phyloP scores from a whole-genome alignment of 2,888 invertebrate species.

The Rhyacophila evoluta region DNA sequence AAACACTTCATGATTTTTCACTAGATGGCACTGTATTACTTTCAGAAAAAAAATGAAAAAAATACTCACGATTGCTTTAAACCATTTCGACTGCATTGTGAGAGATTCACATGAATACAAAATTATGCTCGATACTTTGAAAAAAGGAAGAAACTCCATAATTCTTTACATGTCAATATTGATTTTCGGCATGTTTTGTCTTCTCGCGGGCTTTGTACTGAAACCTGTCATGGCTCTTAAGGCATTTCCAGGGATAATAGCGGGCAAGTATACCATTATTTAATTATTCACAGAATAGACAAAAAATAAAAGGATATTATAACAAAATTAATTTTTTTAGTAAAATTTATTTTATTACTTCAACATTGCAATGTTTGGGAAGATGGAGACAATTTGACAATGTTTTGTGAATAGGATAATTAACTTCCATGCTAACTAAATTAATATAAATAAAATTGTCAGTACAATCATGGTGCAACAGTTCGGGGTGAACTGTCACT shows the following conservation, averaged over 20 bases:
- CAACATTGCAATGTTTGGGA: too few species aligned
- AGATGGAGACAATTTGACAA: too few species aligned
- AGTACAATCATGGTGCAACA: too few species aligned
- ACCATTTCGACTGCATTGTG: background rate
- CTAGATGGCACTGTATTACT: background rate
- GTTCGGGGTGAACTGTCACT: too few species aligned
- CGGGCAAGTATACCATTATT: background rate
- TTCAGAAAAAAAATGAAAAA: background rate
- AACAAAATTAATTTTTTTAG: too few species aligned
- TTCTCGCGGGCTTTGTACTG: background rate
- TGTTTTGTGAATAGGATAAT: too few species aligned
- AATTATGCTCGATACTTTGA: background rate
- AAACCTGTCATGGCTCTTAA: background rate
- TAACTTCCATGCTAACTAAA: too few species aligned
- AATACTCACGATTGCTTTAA: background rate
- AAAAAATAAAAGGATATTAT: too few species aligned
- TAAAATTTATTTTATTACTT: too few species aligned
- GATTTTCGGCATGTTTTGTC: background rate
- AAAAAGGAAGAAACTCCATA: background rate
- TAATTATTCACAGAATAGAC: too few species aligned
- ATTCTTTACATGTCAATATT: background rate
- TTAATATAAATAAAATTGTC: too few species aligned
- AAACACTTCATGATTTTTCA: too few species aligned
- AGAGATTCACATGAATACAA: background rate
- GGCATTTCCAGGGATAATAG: background rate